A percentile compares a stretch with the other conserved stretches of the same genome.
phyloP scores from a whole-genome alignment of 2,113 vertebrate species.

The Albula glossodonta region DNA sequence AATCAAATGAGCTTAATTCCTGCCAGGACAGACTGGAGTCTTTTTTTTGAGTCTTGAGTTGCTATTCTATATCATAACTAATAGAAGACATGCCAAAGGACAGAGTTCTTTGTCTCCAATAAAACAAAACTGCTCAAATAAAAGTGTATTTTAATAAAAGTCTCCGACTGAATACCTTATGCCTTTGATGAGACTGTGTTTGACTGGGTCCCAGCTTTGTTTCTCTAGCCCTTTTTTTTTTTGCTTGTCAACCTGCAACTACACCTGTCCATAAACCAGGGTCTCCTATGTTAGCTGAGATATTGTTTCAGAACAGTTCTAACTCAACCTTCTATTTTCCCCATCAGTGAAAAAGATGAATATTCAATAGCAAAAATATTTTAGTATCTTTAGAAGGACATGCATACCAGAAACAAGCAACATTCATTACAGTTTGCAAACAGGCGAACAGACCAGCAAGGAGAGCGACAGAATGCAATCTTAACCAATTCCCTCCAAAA shows the following conservation, averaged over 20 bases:
- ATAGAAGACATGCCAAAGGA: too few relatives aligned
- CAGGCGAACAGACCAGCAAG: not conserved
- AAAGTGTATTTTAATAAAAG: not conserved
- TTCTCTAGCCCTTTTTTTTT: too few relatives aligned
- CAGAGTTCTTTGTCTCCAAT: not conserved
- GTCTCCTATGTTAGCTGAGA: not conserved
- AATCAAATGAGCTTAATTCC: too few relatives aligned
- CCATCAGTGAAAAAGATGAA: constrained; percentile 1
- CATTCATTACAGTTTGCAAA: not conserved
- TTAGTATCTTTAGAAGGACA: constrained; percentile 16
- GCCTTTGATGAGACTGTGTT: too few relatives aligned
- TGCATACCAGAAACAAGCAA: constrained; percentile 15
- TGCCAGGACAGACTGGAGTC: too few relatives aligned
- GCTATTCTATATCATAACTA: too few relatives aligned
- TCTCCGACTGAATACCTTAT: not conserved
- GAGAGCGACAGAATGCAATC: not conserved
- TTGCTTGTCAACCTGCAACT: not conserved
- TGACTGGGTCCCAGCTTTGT: too few relatives aligned
- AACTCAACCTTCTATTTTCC: too few relatives aligned
- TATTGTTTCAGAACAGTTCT: not conserved
- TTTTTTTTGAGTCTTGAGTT: too few relatives aligned
- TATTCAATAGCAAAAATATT: not conserved
- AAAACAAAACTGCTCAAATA: not conserved
- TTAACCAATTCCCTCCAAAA: not conserved
- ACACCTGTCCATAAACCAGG: not conserved